Base-by-base conservation (phyloP, 2,888 invertebrate species). In the Ametastegia equiseti region DNA sequence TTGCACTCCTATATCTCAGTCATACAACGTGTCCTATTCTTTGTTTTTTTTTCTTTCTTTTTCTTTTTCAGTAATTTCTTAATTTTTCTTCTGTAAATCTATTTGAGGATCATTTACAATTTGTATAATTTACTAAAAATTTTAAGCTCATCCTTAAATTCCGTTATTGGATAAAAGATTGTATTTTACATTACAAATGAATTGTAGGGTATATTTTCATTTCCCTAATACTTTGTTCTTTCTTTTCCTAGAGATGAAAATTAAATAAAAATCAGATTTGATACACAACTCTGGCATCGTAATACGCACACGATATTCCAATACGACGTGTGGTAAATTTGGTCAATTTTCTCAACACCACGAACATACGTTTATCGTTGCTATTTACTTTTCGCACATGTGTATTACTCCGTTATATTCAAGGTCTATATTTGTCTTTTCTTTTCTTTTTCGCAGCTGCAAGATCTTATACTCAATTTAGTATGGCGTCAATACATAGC, bases 31-130 rank as follows among this genome's bases (percentile, higher is more conserved):
- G 65, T 67, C 65, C 65, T 23, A 67, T 39, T 33, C 39, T 39
- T 65, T 13, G 5, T 54, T n/a, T 65, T 36, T 67, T 2, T 39
- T 39, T 11, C 23, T 27, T 60, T 30, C 23, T 23, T 60, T 60
- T 19, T 5, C n/a, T 54, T 6, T 54, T n/a, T n/a, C n/a, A n/a
- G n/a, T 54, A 15, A 19, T 63, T 13, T 30, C 15, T 33, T 63
- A 1, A 4, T 63, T 33, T 33, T n/a, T 57, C 15, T 13, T 42
- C 15, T 36, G 13, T 54, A 42, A 71, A 30, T 71, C 47, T 60
- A 30, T 60, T 27, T 23, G 3, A 57, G 23, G 77, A 77, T 77
- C 57, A 77, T 36, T 15, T 77, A 60, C 77, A 57, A 77, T 39
- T 39, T 54, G 2, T 60, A 47, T 67, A 67, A n/a, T 23, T 54